A percentile compares a stretch with the other conserved stretches of the same genome.
These are phyloP conservation scores for Caenorhabditis brenneri DNA, from an alignment of 1,140 invertebrate genomes.

Conservation along the genomic window DNA sequence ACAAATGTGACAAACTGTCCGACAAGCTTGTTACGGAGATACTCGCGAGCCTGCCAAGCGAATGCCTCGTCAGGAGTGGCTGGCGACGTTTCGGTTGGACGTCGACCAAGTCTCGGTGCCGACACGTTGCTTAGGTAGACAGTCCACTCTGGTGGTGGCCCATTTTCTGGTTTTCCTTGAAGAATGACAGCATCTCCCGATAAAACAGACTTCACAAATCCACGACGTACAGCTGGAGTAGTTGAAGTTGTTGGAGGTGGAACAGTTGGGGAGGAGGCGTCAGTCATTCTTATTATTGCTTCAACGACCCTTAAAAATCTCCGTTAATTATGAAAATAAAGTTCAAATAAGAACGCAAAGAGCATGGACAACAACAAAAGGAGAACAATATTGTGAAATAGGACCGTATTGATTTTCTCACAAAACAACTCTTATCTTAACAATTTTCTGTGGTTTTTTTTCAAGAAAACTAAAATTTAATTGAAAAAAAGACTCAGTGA, in stretches of 20 bases:
- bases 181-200: slow-evolving; percentile 89
- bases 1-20: slow-evolving; percentile 84
- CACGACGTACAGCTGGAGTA: slow-evolving; percentile 23
- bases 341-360: neutral
- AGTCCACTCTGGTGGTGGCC: slow-evolving; percentile 85
- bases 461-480: too few relatives aligned
- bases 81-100: slow-evolving; percentile 76
- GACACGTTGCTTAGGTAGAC: slow-evolving; percentile 86
- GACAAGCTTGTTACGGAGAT: slow-evolving; percentile 86
- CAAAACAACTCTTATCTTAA: too few relatives aligned
- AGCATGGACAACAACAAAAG: too few relatives aligned
- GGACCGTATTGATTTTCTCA: too few relatives aligned
- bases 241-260: slow-evolving; percentile 25
- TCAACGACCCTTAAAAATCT: slow-evolving; percentile 11
- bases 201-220: slow-evolving; percentile 77
- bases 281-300: slow-evolving; percentile 22
- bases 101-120: slow-evolving; percentile 86
- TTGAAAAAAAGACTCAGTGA: too few relatives aligned
- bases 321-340: neutral
- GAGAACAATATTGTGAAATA: too few relatives aligned
- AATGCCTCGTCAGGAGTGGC: slow-evolving; percentile 76
- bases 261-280: too few relatives aligned
- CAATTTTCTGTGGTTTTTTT: too few relatives aligned
- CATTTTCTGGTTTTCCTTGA: slow-evolving; percentile 78
- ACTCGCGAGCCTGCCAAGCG: slow-evolving; percentile 95